Conservation (phyloP, 2,113 vertebrate genomes). For the Alouatta palliata region DNA sequence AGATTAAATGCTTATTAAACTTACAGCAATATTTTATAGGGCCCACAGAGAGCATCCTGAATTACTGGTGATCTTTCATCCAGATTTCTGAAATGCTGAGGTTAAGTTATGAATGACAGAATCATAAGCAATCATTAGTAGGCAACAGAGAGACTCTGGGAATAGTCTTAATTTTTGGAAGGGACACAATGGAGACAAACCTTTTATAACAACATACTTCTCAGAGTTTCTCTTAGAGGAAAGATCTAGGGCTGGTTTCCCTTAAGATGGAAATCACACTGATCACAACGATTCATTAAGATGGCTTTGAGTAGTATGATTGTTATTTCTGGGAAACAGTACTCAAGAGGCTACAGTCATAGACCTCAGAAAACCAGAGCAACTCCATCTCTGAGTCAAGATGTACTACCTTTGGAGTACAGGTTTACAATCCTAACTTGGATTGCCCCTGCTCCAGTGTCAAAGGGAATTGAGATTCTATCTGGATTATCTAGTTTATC, state of each 20-base stretch:
- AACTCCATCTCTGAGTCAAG: not conserved
- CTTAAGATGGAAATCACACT: constrained; percentile 26
- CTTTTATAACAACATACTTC: not conserved
- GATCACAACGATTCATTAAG: not conserved
- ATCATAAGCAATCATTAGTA: not conserved
- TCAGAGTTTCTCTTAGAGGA: not conserved
- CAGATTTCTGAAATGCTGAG: not conserved
- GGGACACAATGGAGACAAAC: not conserved
- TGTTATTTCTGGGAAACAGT: constrained; percentile 40
- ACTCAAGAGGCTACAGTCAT: not conserved
- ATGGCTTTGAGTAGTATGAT: not conserved
- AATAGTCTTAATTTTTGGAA: constrained; percentile 25
- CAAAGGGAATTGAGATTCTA: not conserved
- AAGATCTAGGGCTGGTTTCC: not conserved
- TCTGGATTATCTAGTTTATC: constrained; percentile 7
- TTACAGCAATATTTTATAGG: not conserved
- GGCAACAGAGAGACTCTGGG: not conserved
- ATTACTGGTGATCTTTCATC: not conserved
- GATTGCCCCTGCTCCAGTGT: not conserved
- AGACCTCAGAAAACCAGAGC: constrained; percentile 19
- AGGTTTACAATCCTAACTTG: not conserved
- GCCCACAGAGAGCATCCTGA: not conserved
- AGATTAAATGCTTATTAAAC: not conserved
- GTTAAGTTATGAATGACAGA: not conserved
- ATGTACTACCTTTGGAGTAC: not conserved